Evolutionary conservation across 2,888 invertebrate genomes (phyloP), one percentile per base, ranked within the genome.

Genomic region (Drosophila kanekoi): DNA sequence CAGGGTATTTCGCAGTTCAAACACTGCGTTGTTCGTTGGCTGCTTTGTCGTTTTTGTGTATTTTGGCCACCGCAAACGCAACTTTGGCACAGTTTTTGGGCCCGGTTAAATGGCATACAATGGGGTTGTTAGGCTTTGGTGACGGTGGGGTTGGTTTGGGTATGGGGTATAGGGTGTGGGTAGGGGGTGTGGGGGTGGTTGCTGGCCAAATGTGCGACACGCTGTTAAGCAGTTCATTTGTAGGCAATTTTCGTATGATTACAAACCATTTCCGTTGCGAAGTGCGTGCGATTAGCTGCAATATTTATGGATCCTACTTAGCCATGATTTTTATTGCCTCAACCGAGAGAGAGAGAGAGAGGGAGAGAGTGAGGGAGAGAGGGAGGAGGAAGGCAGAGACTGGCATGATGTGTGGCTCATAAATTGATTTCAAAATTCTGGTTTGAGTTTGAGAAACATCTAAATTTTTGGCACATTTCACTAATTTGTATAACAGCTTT

Each of bases 161-260:
- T 14, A 32, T 14, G 3, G 23, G 13, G 32, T 35, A n/a, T n/a
- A 5, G 28, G 8, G 28, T 8, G 2, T 0, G 43, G 13, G 40
- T 14, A 23, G 14, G 3, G 23, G 13, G 32, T 35, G n/a, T 18
- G 37, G 37, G 40, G 59, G 44, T n/a, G n/a, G 54, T 23, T 48
- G 69, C 65, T 56, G 38, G 44, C 33, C 43, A 64, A 79, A 82
- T 80, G 88, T 41, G 81, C 82, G 86, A 89, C 86, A 86, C 89
- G 52, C 86, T 83, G 81, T 89, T 89, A 89, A 86, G 83, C 86
- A 86, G 86, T 82, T 89, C 86, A 86, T 86, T 86, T 86, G 86
- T 89, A 89, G 86, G 86, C 86, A 80, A 80, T 87, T 89, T 89
- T 82, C 82, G 89, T 86, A 68, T 67, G 78, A 89, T 81, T 79